Percentiles rank a stretch among this genome's conserved stretches.
Evolutionary conservation across 2,113 vertebrate species (phyloP).

Genomic region (Colistium nudipinnis): DNA sequence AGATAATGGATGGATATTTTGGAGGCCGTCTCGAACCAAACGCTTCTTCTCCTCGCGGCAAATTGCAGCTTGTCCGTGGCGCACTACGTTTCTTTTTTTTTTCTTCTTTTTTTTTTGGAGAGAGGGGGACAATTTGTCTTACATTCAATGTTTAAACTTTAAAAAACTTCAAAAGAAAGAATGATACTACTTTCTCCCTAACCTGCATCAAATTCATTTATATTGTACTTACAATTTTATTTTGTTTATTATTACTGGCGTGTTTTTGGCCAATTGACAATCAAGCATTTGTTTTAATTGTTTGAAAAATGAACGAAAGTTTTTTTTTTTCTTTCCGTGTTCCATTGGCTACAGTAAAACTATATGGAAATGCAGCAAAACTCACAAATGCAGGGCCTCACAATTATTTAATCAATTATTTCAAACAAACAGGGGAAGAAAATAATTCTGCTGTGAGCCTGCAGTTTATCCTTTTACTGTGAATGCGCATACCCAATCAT

Average conservation of each 20-base stretch:
- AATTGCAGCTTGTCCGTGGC: slow-evolving; percentile 57
- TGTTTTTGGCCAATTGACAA: not conserved
- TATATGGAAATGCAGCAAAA: not conserved
- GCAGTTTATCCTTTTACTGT: slow-evolving; percentile 25
- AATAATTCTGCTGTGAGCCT: not conserved
- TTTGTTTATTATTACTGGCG: not conserved
- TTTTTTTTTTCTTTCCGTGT: not conserved
- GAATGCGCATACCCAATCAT: slow-evolving; percentile 36
- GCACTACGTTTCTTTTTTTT: slow-evolving; percentile 23
- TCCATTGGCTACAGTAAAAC: not conserved
- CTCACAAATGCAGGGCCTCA: not conserved
- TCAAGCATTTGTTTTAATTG: not conserved
- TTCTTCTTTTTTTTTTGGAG: no score
- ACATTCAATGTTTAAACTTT: slow-evolving; percentile 15
- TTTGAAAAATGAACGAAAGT: not conserved
- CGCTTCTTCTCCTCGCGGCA: slow-evolving; percentile 11
- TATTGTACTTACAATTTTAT: not conserved
- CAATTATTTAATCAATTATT: not conserved
- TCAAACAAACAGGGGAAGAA: not conserved
- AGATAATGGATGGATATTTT: slow-evolving; percentile 45
- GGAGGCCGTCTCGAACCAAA: slow-evolving; percentile 47
- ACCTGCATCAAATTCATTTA: not conserved
- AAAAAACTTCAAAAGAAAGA: no score
- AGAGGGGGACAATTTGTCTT: slow-evolving; percentile 47
- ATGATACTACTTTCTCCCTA: not conserved